phyloP scores from a whole-genome alignment of 1,140 invertebrate genomes.

The Maconellicoccus hirsutus region DNA sequence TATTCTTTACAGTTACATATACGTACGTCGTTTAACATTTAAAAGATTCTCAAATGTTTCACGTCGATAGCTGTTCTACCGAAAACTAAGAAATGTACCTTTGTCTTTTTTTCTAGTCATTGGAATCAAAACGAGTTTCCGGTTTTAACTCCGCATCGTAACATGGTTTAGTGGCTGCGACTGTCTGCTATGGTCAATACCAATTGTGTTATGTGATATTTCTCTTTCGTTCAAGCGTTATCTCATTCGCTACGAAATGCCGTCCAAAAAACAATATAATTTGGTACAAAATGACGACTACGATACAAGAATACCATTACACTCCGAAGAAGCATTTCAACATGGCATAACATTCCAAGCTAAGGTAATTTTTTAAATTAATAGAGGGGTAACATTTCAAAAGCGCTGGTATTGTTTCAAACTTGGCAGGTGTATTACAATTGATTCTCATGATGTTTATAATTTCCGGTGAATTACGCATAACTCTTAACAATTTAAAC shows the following conservation, averaged over 20 bases:
- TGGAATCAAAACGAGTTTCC: neutral
- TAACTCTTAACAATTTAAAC: neutral
- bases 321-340: slow-evolving; percentile 91
- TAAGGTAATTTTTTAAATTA: slow-evolving; percentile 56
- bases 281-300: slow-evolving; percentile 89
- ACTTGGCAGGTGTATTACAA: neutral
- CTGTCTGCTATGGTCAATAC: neutral
- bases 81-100: neutral
- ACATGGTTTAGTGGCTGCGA: neutral
- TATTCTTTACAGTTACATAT: no score
- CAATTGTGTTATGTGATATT: neutral
- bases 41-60: no score
- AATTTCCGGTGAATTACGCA: slow-evolving; percentile 7
- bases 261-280: slow-evolving; percentile 82
- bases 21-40: no score
- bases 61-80: no score
- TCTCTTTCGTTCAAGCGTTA: neutral
- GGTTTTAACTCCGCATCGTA: neutral
- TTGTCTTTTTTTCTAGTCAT: neutral
- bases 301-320: slow-evolving; percentile 83
- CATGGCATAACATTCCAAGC: slow-evolving; percentile 94
- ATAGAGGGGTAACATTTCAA: neutral
- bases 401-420: neutral
- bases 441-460: slow-evolving; percentile 1
- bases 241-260: slow-evolving; percentile 41